phyloP scores from a whole-genome alignment of 2,113 vertebrate genomes.

The human region GRCh38 chr9:127961001-127961500 shows the following conservation, averaged over 20 bases:
- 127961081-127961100: neutral
- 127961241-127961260: neutral
- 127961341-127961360: neutral
- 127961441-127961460: neutral
- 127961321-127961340: neutral
- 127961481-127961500: neutral
- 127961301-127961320: neutral
- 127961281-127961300: neutral
- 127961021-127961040: neutral
- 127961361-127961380: neutral
- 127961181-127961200: neutral
- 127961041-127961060: neutral
- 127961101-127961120: neutral
- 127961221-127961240: neutral
- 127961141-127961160: neutral
- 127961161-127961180: neutral
- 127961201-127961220: neutral
- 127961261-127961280: neutral
- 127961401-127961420: neutral
- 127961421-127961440: neutral
- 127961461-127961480: neutral
- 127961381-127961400: neutral
- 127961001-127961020: neutral
- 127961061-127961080: too few species aligned
- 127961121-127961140: neutral